phyloP scores from a whole-genome alignment of 1,140 invertebrate genomes.

The honey bee (Apis mellifera) region DNA sequence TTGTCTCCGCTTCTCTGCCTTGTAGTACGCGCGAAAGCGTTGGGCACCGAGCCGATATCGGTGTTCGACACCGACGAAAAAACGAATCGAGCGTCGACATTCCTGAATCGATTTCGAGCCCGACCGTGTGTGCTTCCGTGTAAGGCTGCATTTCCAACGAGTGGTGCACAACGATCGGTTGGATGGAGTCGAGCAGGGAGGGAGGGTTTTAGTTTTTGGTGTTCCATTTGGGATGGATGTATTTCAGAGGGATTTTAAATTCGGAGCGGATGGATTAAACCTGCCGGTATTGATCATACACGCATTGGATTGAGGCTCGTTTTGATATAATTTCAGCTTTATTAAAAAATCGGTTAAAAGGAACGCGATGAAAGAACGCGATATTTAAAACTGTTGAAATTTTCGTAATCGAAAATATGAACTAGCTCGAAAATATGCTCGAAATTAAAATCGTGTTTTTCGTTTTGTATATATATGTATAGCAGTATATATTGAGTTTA shows the following conservation, averaged over 20 bases:
- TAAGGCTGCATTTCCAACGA: slow-evolving; percentile 23
- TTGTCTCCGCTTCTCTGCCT: background rate
- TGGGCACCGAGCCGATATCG: slow-evolving; percentile 40
- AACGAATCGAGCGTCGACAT: slow-evolving; percentile 56
- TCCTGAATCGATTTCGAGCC: slow-evolving; percentile 59
- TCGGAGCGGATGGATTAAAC: too few species aligned
- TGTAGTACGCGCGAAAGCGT: slow-evolving; percentile 27
- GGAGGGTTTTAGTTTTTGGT: too few species aligned
- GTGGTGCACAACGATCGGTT: too few species aligned
- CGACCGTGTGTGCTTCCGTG: slow-evolving; percentile 25
- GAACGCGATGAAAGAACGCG: background rate
- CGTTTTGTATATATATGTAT: too few species aligned
- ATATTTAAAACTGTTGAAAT: background rate
- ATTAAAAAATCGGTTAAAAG: background rate
- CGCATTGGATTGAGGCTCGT: background rate
- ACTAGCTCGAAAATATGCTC: too few species aligned
- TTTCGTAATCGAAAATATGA: too few species aligned
- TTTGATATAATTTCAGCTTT: background rate
- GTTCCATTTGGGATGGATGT: too few species aligned
- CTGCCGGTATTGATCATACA: too few species aligned
- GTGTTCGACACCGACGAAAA: slow-evolving; percentile 25
- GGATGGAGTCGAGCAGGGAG: too few species aligned
- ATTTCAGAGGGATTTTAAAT: too few species aligned
- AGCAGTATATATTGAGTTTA: too few species aligned
- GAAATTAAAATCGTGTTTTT: too few species aligned